phyloP scores from a whole-genome alignment of 2,888 invertebrate genomes.

The Phyto melanocephala region DNA sequence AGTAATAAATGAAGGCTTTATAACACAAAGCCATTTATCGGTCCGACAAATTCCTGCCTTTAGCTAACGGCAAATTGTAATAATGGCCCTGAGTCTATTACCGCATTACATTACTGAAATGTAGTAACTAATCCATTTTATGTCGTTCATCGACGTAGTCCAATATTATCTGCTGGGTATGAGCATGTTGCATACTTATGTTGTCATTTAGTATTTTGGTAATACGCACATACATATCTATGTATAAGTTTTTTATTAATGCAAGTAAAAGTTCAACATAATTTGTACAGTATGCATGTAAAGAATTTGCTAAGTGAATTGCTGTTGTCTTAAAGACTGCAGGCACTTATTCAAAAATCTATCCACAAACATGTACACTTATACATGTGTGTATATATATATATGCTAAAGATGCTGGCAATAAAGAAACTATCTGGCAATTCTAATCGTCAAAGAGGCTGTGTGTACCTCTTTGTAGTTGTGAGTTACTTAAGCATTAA shows the following conservation, averaged over 20 bases:
- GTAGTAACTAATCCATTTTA: too few species aligned
- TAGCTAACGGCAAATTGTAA: too few species aligned
- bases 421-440: constrained; percentile 12
- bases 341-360: constrained; percentile 23
- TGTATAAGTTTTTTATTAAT: background rate
- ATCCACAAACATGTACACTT: background rate
- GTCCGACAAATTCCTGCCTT: too few species aligned
- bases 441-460: constrained; percentile 25
- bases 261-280: constrained; percentile 37
- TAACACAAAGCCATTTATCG: too few species aligned
- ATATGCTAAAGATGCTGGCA: constrained; percentile 15
- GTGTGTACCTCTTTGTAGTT: background rate
- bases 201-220: constrained; percentile 7
- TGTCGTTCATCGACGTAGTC: too few species aligned
- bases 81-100: too few species aligned
- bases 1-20: too few species aligned
- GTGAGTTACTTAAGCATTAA: background rate
- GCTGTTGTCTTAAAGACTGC: constrained; percentile 44
- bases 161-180: too few species aligned
- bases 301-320: constrained; percentile 62
- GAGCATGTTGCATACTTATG: background rate
- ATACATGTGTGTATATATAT: too few species aligned
- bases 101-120: too few species aligned
- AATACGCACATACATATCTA: background rate
- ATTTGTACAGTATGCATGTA: constrained; percentile 64